Conservation (phyloP, 2,797 vertebrate species). For the Dipus sagitta region DNA sequence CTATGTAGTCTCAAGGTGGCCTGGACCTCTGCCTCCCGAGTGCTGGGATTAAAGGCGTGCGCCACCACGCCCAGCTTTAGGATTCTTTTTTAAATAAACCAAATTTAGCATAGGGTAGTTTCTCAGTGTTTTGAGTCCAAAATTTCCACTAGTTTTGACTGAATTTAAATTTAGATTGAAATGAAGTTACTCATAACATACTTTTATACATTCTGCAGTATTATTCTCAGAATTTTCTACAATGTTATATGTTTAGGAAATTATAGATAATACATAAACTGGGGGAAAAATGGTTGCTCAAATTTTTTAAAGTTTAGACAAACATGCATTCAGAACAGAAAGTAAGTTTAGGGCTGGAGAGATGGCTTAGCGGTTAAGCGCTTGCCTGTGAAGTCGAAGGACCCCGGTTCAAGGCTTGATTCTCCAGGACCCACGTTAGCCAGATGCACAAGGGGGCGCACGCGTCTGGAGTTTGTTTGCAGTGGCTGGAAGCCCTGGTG, state of each 20-base stretch:
- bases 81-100: conserved; percentile 5
- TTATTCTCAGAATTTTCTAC: not conserved
- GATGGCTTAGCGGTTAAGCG: too few species aligned
- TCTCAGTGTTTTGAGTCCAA: conserved; percentile 32
- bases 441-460: too few species aligned
- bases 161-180: conserved; percentile 63
- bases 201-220: not conserved
- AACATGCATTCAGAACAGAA: conserved; percentile 18
- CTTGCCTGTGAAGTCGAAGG: too few species aligned
- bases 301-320: not conserved
- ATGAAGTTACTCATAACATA: conserved; percentile 43
- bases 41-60: too few species aligned
- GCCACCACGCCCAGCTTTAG: too few species aligned
- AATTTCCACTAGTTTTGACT: conserved; percentile 18
- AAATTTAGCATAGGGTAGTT: not conserved
- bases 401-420: too few species aligned
- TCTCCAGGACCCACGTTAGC: too few species aligned
- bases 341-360: not conserved
- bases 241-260: conserved; percentile 45
- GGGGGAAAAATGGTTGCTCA: not conserved
- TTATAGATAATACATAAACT: conserved; percentile 17
- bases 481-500: too few species aligned
- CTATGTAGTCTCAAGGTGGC: too few species aligned
- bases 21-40: too few species aligned
- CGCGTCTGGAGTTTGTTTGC: too few species aligned